These are phyloP conservation scores for Agapostemon virescens DNA, from an alignment of 2,888 invertebrate genomes.

Conservation along the genomic window DNA sequence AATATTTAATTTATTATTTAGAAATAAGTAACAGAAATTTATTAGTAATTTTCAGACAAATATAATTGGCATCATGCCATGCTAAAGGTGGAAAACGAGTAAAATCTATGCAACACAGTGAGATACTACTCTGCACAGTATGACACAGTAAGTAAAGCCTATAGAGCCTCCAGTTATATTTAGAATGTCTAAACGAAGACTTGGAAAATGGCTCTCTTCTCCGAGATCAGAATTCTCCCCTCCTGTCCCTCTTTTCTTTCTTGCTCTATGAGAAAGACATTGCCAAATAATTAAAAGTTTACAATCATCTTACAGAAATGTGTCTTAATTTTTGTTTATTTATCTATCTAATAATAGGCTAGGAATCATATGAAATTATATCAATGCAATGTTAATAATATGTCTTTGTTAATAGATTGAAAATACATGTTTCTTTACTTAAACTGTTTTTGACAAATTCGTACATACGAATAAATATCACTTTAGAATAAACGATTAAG, in stretches of 20 bases:
- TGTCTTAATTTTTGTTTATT: neutral
- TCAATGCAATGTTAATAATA: neutral
- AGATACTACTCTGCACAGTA: slow-evolving; percentile 74
- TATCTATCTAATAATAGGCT: neutral
- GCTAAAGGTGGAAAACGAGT: slow-evolving; percentile 73
- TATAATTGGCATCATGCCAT: slow-evolving; percentile 75
- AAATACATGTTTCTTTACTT: neutral
- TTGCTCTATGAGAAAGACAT: slow-evolving; percentile 23
- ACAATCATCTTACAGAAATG: slow-evolving; percentile 7
- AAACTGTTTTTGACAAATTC: neutral
- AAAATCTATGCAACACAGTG: slow-evolving; percentile 73
- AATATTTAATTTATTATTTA: slow-evolving; percentile 49
- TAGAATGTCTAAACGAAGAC: slow-evolving; percentile 80
- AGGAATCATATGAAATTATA: neutral
- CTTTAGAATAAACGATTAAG: neutral
- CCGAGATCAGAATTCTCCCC: slow-evolving; percentile 65
- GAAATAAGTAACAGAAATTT: slow-evolving; percentile 55
- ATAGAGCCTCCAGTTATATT: slow-evolving; percentile 78
- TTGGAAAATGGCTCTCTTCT: slow-evolving; percentile 79
- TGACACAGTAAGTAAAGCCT: slow-evolving; percentile 75
- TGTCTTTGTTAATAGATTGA: neutral
- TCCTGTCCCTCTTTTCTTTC: slow-evolving; percentile 46
- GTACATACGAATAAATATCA: neutral
- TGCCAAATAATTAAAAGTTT: slow-evolving; percentile 44
- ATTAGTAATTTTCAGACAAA: slow-evolving; percentile 68